Evolutionary conservation across 2,888 invertebrate species (phyloP).

Genomic region (Gandaritis pyraliata): DNA sequence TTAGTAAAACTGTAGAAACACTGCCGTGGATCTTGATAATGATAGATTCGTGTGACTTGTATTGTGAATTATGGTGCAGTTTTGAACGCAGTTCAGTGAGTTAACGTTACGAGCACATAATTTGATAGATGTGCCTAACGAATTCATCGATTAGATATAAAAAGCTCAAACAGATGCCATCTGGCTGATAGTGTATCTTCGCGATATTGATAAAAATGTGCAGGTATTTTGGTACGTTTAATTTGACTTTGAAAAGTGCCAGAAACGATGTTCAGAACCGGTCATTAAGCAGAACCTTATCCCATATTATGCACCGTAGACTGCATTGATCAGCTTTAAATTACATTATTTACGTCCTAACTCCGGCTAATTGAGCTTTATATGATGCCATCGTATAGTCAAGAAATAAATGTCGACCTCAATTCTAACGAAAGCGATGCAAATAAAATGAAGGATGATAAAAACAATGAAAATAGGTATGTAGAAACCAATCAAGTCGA

Average conservation of each 20-base stretch:
- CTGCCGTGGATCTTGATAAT: constrained; percentile 66
- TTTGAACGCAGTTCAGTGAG: constrained; percentile 56
- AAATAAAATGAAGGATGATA: constrained; percentile 60
- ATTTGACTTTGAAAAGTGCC: constrained; percentile 41
- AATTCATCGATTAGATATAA: constrained; percentile 59
- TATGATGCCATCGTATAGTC: constrained; percentile 76
- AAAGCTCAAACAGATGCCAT: constrained; percentile 56
- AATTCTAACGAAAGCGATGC: constrained; percentile 68
- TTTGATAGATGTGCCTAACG: constrained; percentile 49
- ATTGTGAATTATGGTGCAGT: constrained; percentile 48
- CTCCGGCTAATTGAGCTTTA: constrained; percentile 26
- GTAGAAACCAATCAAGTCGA: constrained; percentile 52
- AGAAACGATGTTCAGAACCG: constrained; percentile 19
- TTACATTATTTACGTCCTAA: background rate
- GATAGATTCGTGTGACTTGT: constrained; percentile 62
- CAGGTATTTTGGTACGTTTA: constrained; percentile 51
- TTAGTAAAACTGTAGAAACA: constrained; percentile 56
- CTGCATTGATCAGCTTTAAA: constrained; percentile 1
- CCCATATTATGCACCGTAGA: constrained; percentile 12
- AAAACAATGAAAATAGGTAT: constrained; percentile 55
- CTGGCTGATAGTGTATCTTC: constrained; percentile 56
- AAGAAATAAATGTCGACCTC: constrained; percentile 74
- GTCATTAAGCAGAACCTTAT: constrained; percentile 25
- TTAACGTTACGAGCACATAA: constrained; percentile 48
- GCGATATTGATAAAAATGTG: constrained; percentile 64